Evolutionary conservation across 2,888 invertebrate genomes (phyloP).

Genomic region (Aphrophora alni): DNA sequence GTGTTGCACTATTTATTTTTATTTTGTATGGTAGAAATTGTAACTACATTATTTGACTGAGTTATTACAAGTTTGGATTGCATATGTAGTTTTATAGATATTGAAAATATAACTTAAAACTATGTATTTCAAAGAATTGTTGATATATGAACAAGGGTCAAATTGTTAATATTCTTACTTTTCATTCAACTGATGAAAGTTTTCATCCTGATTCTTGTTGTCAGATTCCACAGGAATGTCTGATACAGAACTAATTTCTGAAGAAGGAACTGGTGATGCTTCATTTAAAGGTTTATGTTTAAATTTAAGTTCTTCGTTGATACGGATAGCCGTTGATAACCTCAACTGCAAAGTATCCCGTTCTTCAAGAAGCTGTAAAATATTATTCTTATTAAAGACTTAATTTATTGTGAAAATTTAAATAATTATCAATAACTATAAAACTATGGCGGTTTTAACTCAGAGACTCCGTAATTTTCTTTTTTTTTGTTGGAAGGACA

Average conservation of each 20-base stretch:
- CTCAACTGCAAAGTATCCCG: constrained; percentile 83
- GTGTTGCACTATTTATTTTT: too few relatives aligned
- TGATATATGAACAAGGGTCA: too few relatives aligned
- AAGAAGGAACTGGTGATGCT: background rate
- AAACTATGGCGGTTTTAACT: too few relatives aligned
- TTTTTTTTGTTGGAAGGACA: too few relatives aligned
- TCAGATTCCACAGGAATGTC: background rate
- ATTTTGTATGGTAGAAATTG: too few relatives aligned
- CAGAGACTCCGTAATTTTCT: too few relatives aligned
- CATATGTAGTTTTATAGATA: too few relatives aligned
- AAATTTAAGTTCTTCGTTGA: constrained; percentile 67
- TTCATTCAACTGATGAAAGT: constrained; percentile 16
- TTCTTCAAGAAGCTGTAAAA: constrained; percentile 73
- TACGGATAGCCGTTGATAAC: constrained; percentile 78
- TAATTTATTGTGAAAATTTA: background rate
- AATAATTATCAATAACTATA: too few relatives aligned
- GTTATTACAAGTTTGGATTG: too few relatives aligned
- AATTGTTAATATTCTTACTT: constrained; percentile 15
- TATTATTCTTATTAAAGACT: background rate
- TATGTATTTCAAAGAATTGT: too few relatives aligned
- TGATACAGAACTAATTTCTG: background rate
- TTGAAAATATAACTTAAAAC: too few relatives aligned
- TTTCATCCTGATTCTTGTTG: background rate
- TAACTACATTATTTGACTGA: too few relatives aligned
- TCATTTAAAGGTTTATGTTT: background rate